Base-by-base conservation (phyloP, 2,797 vertebrate species). In the Labeo calbasu region DNA sequence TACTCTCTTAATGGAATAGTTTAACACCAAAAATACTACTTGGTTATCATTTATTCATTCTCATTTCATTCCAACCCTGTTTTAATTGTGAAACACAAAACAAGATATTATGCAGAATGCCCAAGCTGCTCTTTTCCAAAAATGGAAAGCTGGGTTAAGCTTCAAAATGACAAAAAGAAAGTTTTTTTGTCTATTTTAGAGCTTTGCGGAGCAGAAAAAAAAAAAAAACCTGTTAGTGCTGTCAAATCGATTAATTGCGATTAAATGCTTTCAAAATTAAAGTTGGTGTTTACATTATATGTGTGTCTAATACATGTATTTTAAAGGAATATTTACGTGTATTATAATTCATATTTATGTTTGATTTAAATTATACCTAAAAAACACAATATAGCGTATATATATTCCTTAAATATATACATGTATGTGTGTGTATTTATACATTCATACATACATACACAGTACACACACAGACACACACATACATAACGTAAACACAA, bases 31-130 rank as follows among this genome's bases (percentile, higher is more conserved):
- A 19, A 51, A 3, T 5, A 32, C 10, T 19, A 72, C 32, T 12
- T 1, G 0, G 19, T 51, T 21, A 28, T 70, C 1, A 48, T 46
- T n/a, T 14, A 46, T 50, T 17, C 8, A 71, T 50, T 23, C 59
- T 63, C 25, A 65, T 32, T 7, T 32, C 25, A 65, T 65, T 65
- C 25, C 15, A 50, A 69, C 19, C 5, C 2, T 69, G 12, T 69
- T 46, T 65, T 65, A 65, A 32, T 28, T 28, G 7, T 14, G 21
- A 23, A 70, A 70, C 68, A 70, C 68, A 46, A 70, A 69, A 69
- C 14, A 21, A 46, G 68, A 46, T 46, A 70, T 70, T 14, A 23
- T 25, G 9, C 9, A 3, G 9, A 73, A 73, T 73, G 23, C 28
- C 2, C 48, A 72, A 51, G 23, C 15, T 53, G 17, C 25, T 73